These are phyloP conservation scores for Hyaena hyaena DNA, from an alignment of 2,113 vertebrate genomes.

Conservation along the genomic window DNA sequence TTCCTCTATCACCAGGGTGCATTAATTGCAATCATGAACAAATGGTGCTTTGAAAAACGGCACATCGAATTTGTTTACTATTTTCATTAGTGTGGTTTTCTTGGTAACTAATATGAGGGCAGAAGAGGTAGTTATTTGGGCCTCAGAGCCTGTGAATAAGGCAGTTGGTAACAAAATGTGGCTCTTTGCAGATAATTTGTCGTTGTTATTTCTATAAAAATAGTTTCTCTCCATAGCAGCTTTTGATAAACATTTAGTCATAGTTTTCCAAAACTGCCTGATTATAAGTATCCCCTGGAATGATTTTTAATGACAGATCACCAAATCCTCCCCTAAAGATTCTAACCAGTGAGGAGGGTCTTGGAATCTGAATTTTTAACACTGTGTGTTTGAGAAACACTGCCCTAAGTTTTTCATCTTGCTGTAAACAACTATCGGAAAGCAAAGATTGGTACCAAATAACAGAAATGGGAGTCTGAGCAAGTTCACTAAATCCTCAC, in stretches of 20 bases:
- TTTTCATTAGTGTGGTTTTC: slow-evolving; percentile 44
- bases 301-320: not conserved
- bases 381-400: not conserved
- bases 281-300: not conserved
- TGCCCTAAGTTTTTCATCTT: not conserved
- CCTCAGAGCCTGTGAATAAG: not conserved
- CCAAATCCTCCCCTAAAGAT: not conserved
- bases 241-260: not conserved
- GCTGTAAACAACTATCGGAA: not conserved
- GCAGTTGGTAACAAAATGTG: not conserved
- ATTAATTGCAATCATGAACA: slow-evolving; percentile 44
- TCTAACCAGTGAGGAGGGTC: not conserved
- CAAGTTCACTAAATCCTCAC: not conserved
- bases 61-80: not conserved
- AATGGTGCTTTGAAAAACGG: slow-evolving; percentile 53
- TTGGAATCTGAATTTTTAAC: not conserved
- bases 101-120: not conserved
- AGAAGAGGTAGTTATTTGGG: not conserved
- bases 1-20: not conserved
- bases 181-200: not conserved
- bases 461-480: not conserved
- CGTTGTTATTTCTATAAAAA: not conserved
- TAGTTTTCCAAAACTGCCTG: not conserved
- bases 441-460: not conserved
- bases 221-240: not conserved